These are phyloP conservation scores for Verasper variegatus DNA, from an alignment of 2,113 vertebrate genomes.

Conservation along the genomic window DNA sequence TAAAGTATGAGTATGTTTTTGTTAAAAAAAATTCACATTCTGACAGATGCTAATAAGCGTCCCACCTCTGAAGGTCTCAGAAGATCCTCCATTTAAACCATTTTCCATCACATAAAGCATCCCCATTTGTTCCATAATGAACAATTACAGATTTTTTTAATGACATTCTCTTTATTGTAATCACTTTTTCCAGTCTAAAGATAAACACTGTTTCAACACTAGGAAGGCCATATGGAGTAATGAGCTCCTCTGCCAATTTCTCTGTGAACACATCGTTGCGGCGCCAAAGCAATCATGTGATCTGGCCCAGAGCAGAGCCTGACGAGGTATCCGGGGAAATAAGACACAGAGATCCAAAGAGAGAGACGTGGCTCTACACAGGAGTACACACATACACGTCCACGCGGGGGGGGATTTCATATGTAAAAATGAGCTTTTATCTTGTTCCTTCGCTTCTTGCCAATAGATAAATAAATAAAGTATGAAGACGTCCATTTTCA, in stretches of 20 bases:
- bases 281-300: constrained; percentile 68
- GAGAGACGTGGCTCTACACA: constrained; percentile 26
- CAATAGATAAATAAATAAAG: background rate
- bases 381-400: background rate
- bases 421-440: constrained; percentile 22
- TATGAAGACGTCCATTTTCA: background rate
- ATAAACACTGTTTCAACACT: constrained; percentile 64
- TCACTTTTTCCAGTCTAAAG: constrained; percentile 57
- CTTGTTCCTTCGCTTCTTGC: background rate
- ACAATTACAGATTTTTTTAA: constrained; percentile 15
- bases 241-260: constrained; percentile 58
- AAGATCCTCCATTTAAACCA: background rate
- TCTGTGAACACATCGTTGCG: constrained; percentile 36
- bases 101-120: background rate
- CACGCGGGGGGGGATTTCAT: background rate
- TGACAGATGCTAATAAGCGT: background rate
- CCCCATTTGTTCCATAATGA: constrained; percentile 17
- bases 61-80: background rate
- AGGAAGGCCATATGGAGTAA: constrained; percentile 68
- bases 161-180: constrained; percentile 41
- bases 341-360: constrained; percentile 31
- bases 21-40: background rate
- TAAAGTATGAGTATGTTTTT: background rate
- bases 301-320: constrained; percentile 47
- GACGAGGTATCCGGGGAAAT: constrained; percentile 49